Percentiles rank a stretch among this genome's conserved stretches.
Evolutionary conservation across 2,888 invertebrate genomes (phyloP).

Genomic region (Rhopalosiphum nymphaeae): DNA sequence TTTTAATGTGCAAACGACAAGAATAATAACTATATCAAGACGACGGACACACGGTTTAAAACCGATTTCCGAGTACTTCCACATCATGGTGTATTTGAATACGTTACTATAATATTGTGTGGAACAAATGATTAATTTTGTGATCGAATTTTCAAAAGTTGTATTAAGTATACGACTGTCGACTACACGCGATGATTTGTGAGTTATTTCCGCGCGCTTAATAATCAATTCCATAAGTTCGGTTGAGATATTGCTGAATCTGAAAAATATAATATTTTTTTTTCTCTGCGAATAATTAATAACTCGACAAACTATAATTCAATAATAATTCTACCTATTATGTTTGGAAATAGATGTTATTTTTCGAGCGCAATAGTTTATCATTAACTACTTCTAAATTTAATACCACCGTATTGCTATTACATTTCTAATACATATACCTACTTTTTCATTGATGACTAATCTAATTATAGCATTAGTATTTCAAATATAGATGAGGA

Average conservation of each 20-base stretch:
- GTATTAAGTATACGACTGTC: background rate
- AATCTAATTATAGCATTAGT: background rate
- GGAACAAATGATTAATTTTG: background rate
- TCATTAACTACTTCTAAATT: background rate
- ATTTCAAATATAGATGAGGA: background rate
- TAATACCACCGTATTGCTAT: background rate
- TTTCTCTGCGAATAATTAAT: background rate
- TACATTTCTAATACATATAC: background rate
- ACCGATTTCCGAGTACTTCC: background rate
- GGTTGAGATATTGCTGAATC: background rate
- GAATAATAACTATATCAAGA: background rate
- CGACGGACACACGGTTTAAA: background rate
- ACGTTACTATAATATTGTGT: background rate
- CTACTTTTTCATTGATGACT: background rate
- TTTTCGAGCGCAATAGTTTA: background rate
- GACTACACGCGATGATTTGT: background rate
- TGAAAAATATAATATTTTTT: background rate
- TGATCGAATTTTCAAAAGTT: background rate
- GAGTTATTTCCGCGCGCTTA: background rate
- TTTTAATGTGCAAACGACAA: background rate
- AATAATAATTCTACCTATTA: background rate
- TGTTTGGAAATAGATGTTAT: background rate
- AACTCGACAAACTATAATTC: background rate
- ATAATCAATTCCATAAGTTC: background rate
- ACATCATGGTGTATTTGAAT: background rate